A percentile compares a stretch with the other conserved stretches of the same genome.
These are phyloP conservation scores for Nylanderia fulva DNA, from an alignment of 1,140 invertebrate genomes.

Conservation along the genomic window DNA sequence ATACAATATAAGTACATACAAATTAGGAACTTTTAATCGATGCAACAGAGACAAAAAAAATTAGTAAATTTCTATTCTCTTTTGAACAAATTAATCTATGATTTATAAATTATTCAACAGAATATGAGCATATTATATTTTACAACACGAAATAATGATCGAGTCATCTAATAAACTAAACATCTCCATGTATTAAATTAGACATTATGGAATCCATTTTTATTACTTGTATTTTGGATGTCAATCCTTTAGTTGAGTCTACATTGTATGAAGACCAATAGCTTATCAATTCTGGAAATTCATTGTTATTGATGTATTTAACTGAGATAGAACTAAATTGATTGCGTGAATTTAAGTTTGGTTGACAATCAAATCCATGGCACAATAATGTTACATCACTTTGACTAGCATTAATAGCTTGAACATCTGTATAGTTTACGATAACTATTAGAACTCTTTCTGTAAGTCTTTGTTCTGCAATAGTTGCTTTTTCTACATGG, in stretches of 20 bases:
- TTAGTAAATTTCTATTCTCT: constrained; percentile 21
- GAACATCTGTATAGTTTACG: constrained; percentile 90
- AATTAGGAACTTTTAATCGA: constrained; percentile 4
- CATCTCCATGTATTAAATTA: constrained; percentile 41
- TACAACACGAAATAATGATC: background rate
- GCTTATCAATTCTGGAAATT: constrained; percentile 91
- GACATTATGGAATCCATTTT: constrained; percentile 79
- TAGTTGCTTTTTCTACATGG: constrained; percentile 59
- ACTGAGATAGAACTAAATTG: constrained; percentile 87
- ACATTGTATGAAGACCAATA: constrained; percentile 85
- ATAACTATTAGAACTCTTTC: constrained; percentile 92
- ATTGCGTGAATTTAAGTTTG: constrained; percentile 89
- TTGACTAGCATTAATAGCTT: constrained; percentile 91
- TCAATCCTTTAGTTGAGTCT: constrained; percentile 71
- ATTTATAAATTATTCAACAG: constrained; percentile 24
- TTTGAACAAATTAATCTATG: constrained; percentile 31
- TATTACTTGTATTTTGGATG: constrained; percentile 82
- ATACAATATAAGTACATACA: background rate
- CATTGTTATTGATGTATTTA: constrained; percentile 90
- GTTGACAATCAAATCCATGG: constrained; percentile 89
- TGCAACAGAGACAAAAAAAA: constrained; percentile 9
- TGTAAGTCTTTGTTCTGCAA: constrained; percentile 86
- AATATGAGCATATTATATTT: constrained; percentile 39
- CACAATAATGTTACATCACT: constrained; percentile 91
- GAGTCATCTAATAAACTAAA: constrained; percentile 34